phyloP scores from a whole-genome alignment of 2,888 invertebrate genomes.

The Coleophora deauratella region DNA sequence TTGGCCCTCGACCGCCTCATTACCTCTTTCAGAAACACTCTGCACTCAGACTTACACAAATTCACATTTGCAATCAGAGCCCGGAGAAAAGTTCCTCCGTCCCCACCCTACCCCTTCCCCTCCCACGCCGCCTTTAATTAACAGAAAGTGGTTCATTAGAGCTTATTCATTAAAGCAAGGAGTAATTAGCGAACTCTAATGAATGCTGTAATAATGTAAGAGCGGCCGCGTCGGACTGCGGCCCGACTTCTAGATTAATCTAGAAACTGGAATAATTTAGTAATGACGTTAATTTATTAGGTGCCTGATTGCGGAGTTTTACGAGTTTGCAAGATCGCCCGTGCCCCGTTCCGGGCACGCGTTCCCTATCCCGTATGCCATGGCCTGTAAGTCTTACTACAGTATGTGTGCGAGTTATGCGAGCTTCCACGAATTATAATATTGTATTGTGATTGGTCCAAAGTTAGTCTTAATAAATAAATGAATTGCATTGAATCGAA shows the following conservation, averaged over 20 bases:
- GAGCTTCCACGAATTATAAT: too few species aligned
- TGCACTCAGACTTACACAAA: slow-evolving; percentile 71
- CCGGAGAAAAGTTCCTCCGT: slow-evolving; percentile 63
- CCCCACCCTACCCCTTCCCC: slow-evolving; percentile 32
- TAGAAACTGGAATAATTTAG: slow-evolving; percentile 69
- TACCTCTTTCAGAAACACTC: slow-evolving; percentile 71
- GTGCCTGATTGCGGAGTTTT: slow-evolving; percentile 56
- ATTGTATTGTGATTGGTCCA: too few species aligned
- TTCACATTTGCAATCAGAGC: slow-evolving; percentile 75
- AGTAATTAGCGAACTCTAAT: slow-evolving; percentile 92
- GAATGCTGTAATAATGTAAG: slow-evolving; percentile 87
- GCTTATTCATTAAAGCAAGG: slow-evolving; percentile 93
- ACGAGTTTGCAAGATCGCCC: slow-evolving; percentile 27
- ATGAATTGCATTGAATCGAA: too few species aligned
- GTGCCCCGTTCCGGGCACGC: neutral
- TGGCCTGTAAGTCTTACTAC: neutral
- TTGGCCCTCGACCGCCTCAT: slow-evolving; percentile 66
- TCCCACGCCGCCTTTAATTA: slow-evolving; percentile 84
- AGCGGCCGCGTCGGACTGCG: slow-evolving; percentile 70
- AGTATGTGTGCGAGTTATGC: too few species aligned
- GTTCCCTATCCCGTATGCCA: neutral
- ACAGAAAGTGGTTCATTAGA: slow-evolving; percentile 93
- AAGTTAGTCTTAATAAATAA: too few species aligned
- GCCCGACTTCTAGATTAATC: slow-evolving; percentile 72
- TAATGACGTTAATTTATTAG: slow-evolving; percentile 68